Percentiles rank a stretch among this genome's conserved stretches.
Evolutionary conservation across 2,888 invertebrate species (phyloP).

Genomic region (Eupithecia dodoneata): DNA sequence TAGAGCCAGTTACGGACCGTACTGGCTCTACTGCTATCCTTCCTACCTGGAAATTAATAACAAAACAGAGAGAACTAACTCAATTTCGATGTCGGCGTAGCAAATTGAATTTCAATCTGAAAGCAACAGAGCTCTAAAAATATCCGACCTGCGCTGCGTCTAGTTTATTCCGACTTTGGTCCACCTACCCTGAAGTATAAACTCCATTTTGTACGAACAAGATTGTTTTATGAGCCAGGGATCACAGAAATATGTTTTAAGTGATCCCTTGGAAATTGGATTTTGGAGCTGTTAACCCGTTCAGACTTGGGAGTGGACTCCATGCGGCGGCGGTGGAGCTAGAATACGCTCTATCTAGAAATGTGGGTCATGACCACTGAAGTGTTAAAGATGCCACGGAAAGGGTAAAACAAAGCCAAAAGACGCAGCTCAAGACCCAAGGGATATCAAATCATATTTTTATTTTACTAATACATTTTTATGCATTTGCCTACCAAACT

Average conservation of each 20-base stretch:
- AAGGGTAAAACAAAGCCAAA: no score
- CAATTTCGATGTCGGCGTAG: neutral
- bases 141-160: neutral
- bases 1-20: neutral
- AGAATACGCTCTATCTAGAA: neutral
- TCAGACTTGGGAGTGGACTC: neutral
- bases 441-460: no score
- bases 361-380: no score
- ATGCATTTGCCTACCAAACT: no score
- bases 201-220: neutral
- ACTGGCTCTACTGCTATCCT: neutral
- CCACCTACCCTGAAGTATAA: neutral
- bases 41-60: neutral
- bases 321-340: neutral
- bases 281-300: neutral
- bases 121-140: neutral
- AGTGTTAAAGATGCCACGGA: no score
- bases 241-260: neutral
- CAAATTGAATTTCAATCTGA: neutral
- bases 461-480: no score
- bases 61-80: neutral
- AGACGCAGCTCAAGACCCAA: no score
- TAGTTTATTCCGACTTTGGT: neutral
- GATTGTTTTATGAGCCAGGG: conserved; percentile 1
- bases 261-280: neutral